Base-by-base conservation (phyloP, 2,113 vertebrate species). In the Nothocercus julius region DNA sequence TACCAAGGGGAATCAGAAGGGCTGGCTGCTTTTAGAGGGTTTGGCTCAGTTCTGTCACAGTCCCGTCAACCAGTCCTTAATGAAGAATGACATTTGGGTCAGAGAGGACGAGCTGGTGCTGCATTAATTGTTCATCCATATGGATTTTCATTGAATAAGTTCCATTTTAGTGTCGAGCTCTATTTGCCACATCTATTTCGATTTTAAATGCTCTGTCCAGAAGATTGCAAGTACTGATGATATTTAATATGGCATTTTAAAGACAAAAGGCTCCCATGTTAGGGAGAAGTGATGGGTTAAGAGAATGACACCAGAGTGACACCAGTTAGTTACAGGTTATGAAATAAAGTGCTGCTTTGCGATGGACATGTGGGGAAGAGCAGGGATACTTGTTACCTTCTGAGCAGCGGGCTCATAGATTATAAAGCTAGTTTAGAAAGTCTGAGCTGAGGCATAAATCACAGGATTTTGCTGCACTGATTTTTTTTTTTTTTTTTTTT, bases 121-220 rank as follows among this genome's bases (percentile, higher is more conserved):
- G 49, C 78, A 82, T 56, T 42, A 94, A 88, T 80, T 88, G 91
- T 51, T 83, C 63, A 90, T 69, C 79, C 38, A 79, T 74, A 94
- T 62, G 68, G 78, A 89, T 96, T 96, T 96, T 80, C 45, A 56
- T 17, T 82, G 38, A 92, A 61, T 64, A 86, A 82, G 16, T 92
- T 86, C 73, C 75, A 78, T 83, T 91, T 93, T 82, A 81, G 62
- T 68, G 70, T 79, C 59, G 58, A 19, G 45, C 76, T 16, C 12
- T 38, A 84, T 92, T 67, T 81, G 64, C 51, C 54, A 30, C 5
- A 62, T 67, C n/a, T 80, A 13, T 77, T 89, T 84, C 1, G 1
- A 79, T 73, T 92, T 68, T 30, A 82, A 93, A 47, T 28, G 45
- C 36, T 78, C 36, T 92, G 34, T 59, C 21, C 36, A 82, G 82